These are phyloP conservation scores for Oreochromis aureus DNA, from an alignment of 2,113 vertebrate genomes.

Conservation along the genomic window DNA sequence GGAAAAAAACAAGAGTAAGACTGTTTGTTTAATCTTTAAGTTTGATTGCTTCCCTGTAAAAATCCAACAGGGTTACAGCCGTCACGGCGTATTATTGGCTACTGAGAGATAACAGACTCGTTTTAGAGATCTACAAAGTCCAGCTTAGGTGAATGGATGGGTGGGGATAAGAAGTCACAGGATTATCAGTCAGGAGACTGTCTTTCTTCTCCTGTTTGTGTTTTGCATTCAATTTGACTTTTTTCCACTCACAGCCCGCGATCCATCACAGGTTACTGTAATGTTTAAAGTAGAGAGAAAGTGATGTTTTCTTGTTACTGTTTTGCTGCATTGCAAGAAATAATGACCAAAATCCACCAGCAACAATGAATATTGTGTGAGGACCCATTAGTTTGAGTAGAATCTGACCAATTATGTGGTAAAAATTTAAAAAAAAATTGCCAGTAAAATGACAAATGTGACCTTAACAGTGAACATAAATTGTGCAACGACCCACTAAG, in stretches of 20 bases:
- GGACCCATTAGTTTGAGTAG: neutral
- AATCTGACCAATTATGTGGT: neutral
- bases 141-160: neutral
- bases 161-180: neutral
- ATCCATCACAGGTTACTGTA: neutral
- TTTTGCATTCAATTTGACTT: neutral
- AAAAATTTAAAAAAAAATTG: neutral
- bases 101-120: neutral
- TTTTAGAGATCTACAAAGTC: neutral
- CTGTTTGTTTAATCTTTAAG: neutral
- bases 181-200: neutral
- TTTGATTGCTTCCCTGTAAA: rapidly evolving
- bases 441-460: neutral
- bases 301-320: neutral
- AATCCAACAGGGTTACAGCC: rapidly evolving
- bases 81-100: neutral
- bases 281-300: rapidly evolving
- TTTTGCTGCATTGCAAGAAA: neutral
- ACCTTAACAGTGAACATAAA: neutral
- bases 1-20: neutral
- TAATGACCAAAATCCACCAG: neutral
- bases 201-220: neutral
- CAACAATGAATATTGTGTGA: neutral
- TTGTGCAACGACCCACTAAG: neutral
- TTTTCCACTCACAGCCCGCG: neutral